Conservation (phyloP, 2,113 vertebrate genomes). For the Beaufortia kweichowensis region DNA sequence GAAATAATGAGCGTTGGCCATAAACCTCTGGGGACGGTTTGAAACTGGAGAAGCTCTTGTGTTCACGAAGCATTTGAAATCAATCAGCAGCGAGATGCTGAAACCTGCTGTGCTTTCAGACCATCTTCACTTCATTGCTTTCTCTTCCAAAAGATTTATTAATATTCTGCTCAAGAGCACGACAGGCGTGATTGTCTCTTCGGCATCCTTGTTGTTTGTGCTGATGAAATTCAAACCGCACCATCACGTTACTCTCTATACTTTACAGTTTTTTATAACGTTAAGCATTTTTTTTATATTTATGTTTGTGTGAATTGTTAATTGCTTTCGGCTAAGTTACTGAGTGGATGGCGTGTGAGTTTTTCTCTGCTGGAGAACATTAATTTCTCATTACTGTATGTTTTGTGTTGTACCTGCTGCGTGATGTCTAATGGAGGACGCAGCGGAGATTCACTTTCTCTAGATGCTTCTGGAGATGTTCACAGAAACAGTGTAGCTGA, state of each 20-base stretch:
- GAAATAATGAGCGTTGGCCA: neutral
- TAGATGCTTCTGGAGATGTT: too few species aligned
- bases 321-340: slow-evolving; percentile 52
- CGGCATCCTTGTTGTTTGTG: too few species aligned
- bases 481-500: too few species aligned
- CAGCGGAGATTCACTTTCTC: neutral
- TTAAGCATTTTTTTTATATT: neutral
- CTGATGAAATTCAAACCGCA: neutral
- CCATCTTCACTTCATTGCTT: neutral
- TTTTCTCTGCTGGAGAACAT: slow-evolving; percentile 72
- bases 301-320: slow-evolving; percentile 14
- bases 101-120: neutral
- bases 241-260: neutral
- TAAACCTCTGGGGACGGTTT: neutral
- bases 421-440: slow-evolving; percentile 38
- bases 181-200: neutral
- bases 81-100: too few species aligned
- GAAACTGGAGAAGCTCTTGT: neutral
- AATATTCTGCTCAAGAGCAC: neutral
- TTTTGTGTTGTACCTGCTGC: slow-evolving; percentile 70
- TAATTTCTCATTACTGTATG: slow-evolving; percentile 75
- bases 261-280: neutral
- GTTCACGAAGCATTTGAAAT: neutral
- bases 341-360: slow-evolving; percentile 64
- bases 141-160: neutral